phyloP scores from a whole-genome alignment of 2,113 vertebrate genomes.

The Paramisgurnus dabryanus region DNA sequence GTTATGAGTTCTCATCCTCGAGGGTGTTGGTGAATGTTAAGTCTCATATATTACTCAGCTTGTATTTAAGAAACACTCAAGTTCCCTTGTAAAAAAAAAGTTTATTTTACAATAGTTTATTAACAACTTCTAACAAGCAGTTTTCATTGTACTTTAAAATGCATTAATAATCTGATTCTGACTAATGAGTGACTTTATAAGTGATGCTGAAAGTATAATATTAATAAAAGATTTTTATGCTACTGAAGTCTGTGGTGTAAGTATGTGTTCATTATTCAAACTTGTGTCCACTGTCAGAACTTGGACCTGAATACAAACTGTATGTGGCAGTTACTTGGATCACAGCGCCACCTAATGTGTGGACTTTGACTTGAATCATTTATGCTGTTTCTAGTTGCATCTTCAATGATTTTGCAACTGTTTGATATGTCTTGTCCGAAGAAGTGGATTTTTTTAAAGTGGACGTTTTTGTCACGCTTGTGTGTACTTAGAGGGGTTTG shows the following conservation, averaged over 20 bases:
- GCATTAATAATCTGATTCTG: background rate
- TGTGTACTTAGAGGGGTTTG: too few species aligned
- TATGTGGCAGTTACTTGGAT: too few species aligned
- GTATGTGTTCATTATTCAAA: background rate
- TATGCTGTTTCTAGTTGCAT: too few species aligned
- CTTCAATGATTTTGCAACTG: too few species aligned
- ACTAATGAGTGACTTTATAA: background rate
- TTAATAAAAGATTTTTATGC: slow-evolving; percentile 11
- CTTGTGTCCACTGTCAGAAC: too few species aligned
- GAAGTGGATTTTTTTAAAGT: too few species aligned
- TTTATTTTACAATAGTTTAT: background rate
- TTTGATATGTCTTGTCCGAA: too few species aligned
- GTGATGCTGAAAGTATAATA: slow-evolving; percentile 1
- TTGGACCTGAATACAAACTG: too few species aligned
- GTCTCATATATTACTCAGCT: background rate
- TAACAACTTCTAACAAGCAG: background rate
- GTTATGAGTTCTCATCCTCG: background rate
- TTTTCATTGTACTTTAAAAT: background rate
- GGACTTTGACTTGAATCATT: too few species aligned
- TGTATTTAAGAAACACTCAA: background rate
- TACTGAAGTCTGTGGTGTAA: background rate
- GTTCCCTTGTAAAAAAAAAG: background rate
- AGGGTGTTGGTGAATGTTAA: background rate
- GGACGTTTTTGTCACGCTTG: too few species aligned
- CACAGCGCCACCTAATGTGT: too few species aligned